These are phyloP conservation scores for Sinocyclocheilus anshuiensis DNA, from an alignment of 2,113 vertebrate genomes.

Conservation along the genomic window DNA sequence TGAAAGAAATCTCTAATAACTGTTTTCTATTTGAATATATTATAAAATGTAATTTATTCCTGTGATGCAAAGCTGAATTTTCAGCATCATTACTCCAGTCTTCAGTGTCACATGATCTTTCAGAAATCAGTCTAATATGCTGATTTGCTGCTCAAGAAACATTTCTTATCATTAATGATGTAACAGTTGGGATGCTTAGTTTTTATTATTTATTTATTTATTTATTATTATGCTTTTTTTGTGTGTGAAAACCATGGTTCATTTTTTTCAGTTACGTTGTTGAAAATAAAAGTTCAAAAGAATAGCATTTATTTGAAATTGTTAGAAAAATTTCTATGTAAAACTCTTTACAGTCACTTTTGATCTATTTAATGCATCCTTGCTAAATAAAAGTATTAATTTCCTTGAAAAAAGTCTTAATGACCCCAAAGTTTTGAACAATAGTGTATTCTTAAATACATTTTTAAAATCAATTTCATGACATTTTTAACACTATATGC, in stretches of 20 bases:
- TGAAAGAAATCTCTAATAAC: no score
- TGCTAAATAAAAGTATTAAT: not conserved
- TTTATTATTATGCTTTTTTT: no score
- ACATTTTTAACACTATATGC: not conserved
- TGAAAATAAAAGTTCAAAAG: not conserved
- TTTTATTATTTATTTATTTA: no score
- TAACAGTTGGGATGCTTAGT: not conserved
- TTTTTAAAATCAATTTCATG: not conserved
- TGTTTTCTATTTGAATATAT: not conserved
- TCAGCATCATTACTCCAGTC: not conserved
- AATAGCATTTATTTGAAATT: not conserved
- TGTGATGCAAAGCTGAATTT: not conserved
- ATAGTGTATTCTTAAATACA: not conserved
- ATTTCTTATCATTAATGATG: not conserved
- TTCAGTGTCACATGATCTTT: not conserved
- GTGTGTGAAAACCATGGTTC: no score
- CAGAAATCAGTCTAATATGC: not conserved
- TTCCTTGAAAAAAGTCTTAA: not conserved
- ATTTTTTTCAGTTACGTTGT: no score
- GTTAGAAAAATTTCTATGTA: not conserved
- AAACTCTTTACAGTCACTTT: not conserved
- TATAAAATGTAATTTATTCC: not conserved
- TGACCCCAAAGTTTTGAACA: not conserved
- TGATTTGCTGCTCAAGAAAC: not conserved
- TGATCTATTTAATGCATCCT: not conserved